phyloP scores from a whole-genome alignment of 2,113 vertebrate species.

The Propithecus coquereli region DNA sequence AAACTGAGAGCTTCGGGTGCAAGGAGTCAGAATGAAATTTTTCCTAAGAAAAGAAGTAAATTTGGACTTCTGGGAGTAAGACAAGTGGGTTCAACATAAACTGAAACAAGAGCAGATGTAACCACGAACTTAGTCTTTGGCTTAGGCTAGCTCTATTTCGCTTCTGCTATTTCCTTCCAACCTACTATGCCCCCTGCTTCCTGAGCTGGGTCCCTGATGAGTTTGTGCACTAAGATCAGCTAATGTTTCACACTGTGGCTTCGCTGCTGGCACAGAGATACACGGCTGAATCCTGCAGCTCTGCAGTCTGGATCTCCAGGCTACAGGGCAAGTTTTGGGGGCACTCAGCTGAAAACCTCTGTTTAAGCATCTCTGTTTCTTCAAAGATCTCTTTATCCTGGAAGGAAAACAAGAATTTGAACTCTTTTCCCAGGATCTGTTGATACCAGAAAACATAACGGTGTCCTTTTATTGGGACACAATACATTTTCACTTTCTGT shows the following conservation, averaged over 20 bases:
- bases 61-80: neutral
- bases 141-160: neutral
- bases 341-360: conserved; percentile 19
- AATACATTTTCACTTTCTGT: neutral
- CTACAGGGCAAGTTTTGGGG: neutral
- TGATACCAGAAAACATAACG: neutral
- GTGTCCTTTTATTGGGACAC: neutral
- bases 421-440: neutral
- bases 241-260: neutral
- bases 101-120: neutral
- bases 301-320: neutral
- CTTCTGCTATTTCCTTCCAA: neutral
- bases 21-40: neutral
- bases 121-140: too few relatives aligned
- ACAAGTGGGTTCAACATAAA: neutral
- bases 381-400: accelerated
- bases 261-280: conserved; percentile 42
- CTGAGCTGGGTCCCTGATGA: neutral
- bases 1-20: neutral
- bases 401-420: conserved; percentile 41
- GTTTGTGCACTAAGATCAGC: neutral
- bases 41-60: neutral
- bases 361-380: neutral
- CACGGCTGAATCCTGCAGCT: neutral
- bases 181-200: neutral